Evolutionary conservation across 2,888 invertebrate genomes (phyloP).

Genomic region (Palloptera scutellata): DNA sequence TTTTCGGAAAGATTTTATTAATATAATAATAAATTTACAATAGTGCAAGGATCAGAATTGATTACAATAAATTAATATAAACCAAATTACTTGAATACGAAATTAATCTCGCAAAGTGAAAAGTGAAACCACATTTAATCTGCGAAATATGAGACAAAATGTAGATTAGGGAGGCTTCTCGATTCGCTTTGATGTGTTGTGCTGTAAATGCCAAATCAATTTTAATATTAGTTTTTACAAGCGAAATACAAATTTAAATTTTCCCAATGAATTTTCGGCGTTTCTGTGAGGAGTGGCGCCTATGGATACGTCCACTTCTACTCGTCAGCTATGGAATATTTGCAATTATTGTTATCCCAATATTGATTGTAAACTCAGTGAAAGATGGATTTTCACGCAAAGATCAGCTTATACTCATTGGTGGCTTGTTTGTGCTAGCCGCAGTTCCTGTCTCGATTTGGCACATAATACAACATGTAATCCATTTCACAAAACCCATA

Average conservation of each 20-base stretch:
- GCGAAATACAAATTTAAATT: background rate
- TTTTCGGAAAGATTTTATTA: too few species aligned
- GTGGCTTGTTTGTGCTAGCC: slow-evolving; percentile 89
- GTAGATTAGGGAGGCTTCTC: too few species aligned
- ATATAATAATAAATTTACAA: too few species aligned
- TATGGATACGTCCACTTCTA: slow-evolving; percentile 89
- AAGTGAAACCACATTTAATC: too few species aligned
- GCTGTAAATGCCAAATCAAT: too few species aligned
- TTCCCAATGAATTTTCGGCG: slow-evolving; percentile 41
- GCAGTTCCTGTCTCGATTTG: slow-evolving; percentile 92
- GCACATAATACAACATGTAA: slow-evolving; percentile 93
- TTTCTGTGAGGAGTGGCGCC: slow-evolving; percentile 72
- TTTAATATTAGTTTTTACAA: background rate
- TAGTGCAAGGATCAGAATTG: too few species aligned
- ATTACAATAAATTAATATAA: too few species aligned
- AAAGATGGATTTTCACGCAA: slow-evolving; percentile 80
- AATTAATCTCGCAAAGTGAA: too few species aligned
- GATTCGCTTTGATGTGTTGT: too few species aligned
- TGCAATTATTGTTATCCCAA: slow-evolving; percentile 83
- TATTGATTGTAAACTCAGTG: slow-evolving; percentile 82
- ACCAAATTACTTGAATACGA: too few species aligned
- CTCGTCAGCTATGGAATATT: slow-evolving; percentile 81
- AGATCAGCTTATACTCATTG: slow-evolving; percentile 83
- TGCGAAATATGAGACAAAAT: too few species aligned
- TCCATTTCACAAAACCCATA: slow-evolving; percentile 90